A percentile compares a stretch with the other conserved stretches of the same genome.
These are phyloP conservation scores for Xanthorhoe spadicearia DNA, from an alignment of 2,888 invertebrate species.

Conservation along the genomic window DNA sequence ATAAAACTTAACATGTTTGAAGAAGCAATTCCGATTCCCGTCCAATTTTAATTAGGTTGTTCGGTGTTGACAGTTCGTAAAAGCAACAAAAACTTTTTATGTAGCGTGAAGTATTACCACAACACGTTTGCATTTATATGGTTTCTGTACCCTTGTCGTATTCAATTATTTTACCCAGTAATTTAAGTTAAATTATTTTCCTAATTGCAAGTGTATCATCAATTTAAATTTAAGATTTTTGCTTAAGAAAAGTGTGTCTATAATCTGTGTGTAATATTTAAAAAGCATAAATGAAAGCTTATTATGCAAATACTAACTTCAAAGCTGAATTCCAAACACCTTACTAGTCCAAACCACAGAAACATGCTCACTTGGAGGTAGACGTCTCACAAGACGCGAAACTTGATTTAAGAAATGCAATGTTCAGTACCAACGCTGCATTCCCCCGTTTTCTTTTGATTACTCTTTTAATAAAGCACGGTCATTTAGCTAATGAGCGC, in stretches of 20 bases:
- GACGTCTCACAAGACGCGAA: conserved; percentile 5
- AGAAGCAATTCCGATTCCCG: conserved; percentile 20
- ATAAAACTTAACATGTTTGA: conserved; percentile 19
- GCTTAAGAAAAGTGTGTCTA: no score
- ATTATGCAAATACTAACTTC: background rate
- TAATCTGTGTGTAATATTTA: background rate
- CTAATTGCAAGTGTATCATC: background rate
- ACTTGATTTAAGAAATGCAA: conserved; percentile 29
- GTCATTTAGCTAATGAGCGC: conserved; percentile 81
- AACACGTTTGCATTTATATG: conserved; percentile 40
- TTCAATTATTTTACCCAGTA: conserved; percentile 38
- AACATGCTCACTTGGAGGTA: conserved; percentile 8
- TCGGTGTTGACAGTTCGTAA: conserved; percentile 35
- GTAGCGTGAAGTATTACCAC: conserved; percentile 37
- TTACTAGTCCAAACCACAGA: conserved; percentile 3
- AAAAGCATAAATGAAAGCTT: background rate
- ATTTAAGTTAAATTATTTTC: conserved; percentile 31
- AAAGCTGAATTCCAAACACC: conserved; percentile 1
- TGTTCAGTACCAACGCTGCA: conserved; percentile 22
- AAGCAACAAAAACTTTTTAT: conserved; percentile 42
- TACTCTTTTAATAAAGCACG: conserved; percentile 73
- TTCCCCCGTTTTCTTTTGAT: conserved; percentile 40
- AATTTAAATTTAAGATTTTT: background rate
- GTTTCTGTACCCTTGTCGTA: conserved; percentile 36
- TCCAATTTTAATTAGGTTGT: conserved; percentile 40